Evolutionary conservation across 2,797 vertebrate genomes (phyloP).

Genomic region (Siniperca scherzeri): DNA sequence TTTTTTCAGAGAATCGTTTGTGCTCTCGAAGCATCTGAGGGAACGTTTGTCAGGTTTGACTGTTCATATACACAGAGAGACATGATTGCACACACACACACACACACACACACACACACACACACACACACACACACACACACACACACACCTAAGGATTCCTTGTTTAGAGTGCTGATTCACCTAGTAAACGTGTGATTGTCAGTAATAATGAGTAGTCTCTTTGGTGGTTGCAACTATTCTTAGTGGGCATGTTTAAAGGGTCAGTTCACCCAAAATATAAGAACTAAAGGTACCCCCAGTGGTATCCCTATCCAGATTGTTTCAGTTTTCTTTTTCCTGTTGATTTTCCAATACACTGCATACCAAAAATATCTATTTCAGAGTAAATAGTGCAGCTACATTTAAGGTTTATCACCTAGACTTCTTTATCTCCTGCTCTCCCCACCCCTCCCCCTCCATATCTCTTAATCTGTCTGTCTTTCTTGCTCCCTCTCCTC

Average conservation of each 20-base stretch:
- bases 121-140: slow-evolving; percentile 19
- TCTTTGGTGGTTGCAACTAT: neutral
- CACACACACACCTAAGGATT: slow-evolving; percentile 14
- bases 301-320: neutral
- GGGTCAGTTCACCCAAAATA: slow-evolving; percentile 4
- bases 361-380: slow-evolving; percentile 22
- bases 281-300: neutral
- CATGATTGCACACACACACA: slow-evolving; percentile 14
- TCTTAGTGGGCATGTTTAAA: slow-evolving; percentile 7
- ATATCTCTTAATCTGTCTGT: slow-evolving; percentile 57
- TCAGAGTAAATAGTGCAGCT: slow-evolving; percentile 16
- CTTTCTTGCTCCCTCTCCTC: slow-evolving; percentile 1
- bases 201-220: neutral
- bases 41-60: slow-evolving; percentile 23
- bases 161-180: slow-evolving; percentile 23
- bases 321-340: neutral
- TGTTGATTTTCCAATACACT: neutral
- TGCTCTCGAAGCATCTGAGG: neutral
- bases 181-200: neutral
- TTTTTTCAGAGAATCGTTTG: slow-evolving; percentile 2
- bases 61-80: slow-evolving; percentile 9
- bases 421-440: slow-evolving; percentile 43
- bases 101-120: slow-evolving; percentile 27
- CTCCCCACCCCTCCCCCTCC: slow-evolving; percentile 6
- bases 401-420: slow-evolving; percentile 40